phyloP scores from a whole-genome alignment of 1,140 invertebrate species.

The Hestina assimilis region DNA sequence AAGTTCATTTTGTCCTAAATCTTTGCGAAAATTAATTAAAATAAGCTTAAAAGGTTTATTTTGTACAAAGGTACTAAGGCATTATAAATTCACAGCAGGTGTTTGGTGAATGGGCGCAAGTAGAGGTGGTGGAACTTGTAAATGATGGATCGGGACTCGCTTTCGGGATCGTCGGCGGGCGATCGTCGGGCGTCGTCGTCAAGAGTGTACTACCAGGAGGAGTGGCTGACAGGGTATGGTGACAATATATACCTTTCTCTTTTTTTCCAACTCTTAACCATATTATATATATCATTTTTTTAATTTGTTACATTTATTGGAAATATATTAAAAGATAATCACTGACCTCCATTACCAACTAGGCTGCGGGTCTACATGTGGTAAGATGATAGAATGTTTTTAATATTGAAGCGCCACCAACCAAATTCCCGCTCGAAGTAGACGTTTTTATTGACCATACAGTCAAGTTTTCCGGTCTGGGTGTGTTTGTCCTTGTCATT shows the following conservation, averaged over 20 bases:
- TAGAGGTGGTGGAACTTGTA: constrained; percentile 91
- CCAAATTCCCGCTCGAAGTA: too few species aligned
- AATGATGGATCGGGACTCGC: constrained; percentile 93
- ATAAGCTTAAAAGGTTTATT: not conserved
- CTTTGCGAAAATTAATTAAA: not conserved
- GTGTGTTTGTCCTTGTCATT: too few species aligned
- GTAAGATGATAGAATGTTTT: too few species aligned
- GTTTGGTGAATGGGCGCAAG: constrained; percentile 93
- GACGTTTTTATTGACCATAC: too few species aligned
- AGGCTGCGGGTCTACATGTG: too few species aligned
- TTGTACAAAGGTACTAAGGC: constrained; percentile 8
- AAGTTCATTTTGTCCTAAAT: too few species aligned
- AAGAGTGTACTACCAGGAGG: constrained; percentile 94
- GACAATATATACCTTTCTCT: not conserved
- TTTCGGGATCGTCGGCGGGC: constrained; percentile 94
- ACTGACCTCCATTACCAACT: not conserved
- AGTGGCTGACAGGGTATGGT: constrained; percentile 89
- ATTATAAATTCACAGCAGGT: constrained; percentile 79
- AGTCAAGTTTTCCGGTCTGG: too few species aligned
- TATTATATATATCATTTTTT: not conserved
- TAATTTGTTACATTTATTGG: not conserved
- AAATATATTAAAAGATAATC: not conserved
- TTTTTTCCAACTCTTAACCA: not conserved
- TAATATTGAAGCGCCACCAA: too few species aligned
- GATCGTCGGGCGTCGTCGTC: constrained; percentile 93